Evolutionary conservation across 2,113 vertebrate genomes (phyloP), one percentile per base, ranked within the genome.

Genomic region (Pipra filicauda): DNA sequence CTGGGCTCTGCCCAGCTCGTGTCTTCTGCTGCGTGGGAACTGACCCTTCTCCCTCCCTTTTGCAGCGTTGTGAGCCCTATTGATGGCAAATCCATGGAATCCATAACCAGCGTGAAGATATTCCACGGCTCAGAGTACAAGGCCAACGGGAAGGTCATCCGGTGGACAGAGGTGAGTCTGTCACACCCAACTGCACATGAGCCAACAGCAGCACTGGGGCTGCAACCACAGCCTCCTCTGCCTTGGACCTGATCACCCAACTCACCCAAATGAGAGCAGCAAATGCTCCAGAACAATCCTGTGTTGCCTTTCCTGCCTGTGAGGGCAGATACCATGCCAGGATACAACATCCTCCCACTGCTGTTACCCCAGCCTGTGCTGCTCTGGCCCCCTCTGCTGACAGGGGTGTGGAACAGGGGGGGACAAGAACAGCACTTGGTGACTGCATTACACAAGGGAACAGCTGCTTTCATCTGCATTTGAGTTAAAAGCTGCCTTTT

Each of bases 41-140:
- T 85, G 59, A 57, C 35, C 11, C 61, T 91, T 81, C 64, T 55
- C 79, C 81, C 71, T 96, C 57, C 58, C 75, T 84, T 37, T 83
- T 78, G 46, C 85, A 99, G 99, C 4, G 98, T 99, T 70, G 94
- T 99, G 93, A 99, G 99, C 95, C 99, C 99, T 4, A 99, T 99
- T 39, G 99, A 99, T 82, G 99, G 99, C 52, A 99, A 99, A 95
- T 99, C 99, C 3, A 99, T 99, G 99, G 99, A 99, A 96, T 99
- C 99, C 7, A 98, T 99, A 95, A 98, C 98, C 91, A 99, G 99
- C 13, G 98, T 99, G 94, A 99, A 99, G 98, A 99, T 99, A 97
- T 99, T 99, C 94, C 99, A 99, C 23, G 99, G 99, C 85, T 99
- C 99, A 0, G 99, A 99, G 97, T 99, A 99, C 97, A 99, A 99